These are phyloP conservation scores for Phycodurus eques DNA, from an alignment of 2,113 vertebrate species.

Conservation along the genomic window DNA sequence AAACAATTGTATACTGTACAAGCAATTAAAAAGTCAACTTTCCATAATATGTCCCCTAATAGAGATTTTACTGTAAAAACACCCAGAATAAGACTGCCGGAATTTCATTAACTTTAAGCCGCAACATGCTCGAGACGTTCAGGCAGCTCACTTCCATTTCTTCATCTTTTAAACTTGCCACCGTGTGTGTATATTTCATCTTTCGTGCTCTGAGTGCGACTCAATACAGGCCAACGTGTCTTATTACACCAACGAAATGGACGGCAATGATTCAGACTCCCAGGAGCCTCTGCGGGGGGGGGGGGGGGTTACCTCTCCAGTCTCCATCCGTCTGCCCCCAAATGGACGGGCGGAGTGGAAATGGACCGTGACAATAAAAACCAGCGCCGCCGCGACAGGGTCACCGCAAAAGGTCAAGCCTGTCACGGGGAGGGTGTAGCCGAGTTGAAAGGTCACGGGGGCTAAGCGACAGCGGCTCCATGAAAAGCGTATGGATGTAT, in stretches of 20 bases:
- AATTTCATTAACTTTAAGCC: background rate
- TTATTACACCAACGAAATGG: conserved; percentile 48
- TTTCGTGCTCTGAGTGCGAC: conserved; percentile 25
- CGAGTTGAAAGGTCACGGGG: conserved; percentile 49
- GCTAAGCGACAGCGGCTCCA: conserved; percentile 34
- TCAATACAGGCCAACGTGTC: conserved; percentile 35
- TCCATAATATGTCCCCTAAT: background rate
- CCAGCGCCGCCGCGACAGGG: conserved; percentile 37
- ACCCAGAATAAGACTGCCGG: background rate
- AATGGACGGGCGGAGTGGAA: conserved; percentile 57
- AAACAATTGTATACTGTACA: background rate
- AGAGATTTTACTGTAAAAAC: background rate
- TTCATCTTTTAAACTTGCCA: background rate
- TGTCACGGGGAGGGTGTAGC: conserved; percentile 42
- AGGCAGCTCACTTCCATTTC: background rate
- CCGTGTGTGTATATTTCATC: conserved; percentile 7
- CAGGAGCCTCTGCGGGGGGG: conserved; percentile 39
- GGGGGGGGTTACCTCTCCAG: conserved; percentile 32
- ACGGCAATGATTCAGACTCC: conserved; percentile 48
- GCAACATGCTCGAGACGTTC: background rate
- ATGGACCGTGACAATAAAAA: conserved; percentile 62
- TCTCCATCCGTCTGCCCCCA: conserved; percentile 54
- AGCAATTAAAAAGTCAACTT: background rate
- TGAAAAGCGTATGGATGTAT: conserved; percentile 42
- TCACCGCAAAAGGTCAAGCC: conserved; percentile 50